Evolutionary conservation across 2,113 vertebrate species (phyloP).

Genomic region (Phycodurus eques): DNA sequence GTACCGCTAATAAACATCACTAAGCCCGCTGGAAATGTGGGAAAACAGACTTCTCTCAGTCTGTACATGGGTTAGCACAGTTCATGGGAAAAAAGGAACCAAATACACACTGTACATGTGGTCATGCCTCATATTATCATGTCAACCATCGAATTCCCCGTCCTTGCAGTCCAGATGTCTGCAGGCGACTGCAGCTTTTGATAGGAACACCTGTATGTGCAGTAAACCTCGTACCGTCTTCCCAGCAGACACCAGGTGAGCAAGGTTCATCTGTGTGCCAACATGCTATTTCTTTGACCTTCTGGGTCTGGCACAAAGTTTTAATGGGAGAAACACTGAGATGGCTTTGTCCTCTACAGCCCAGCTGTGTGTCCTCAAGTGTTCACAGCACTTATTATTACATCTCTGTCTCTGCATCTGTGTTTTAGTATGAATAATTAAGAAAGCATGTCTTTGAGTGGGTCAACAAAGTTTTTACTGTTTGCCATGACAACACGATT

Average conservation of each 20-base stretch:
- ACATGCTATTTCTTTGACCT: conserved; percentile 52
- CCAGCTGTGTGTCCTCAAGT: conserved; percentile 49
- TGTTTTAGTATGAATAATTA: background rate
- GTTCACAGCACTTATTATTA: conserved; percentile 14
- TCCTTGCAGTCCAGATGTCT: conserved; percentile 37
- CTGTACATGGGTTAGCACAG: conserved; percentile 65
- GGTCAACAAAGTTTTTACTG: conserved; percentile 2
- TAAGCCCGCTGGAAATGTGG: conserved; percentile 70
- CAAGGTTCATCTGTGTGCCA: conserved; percentile 43
- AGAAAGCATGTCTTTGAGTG: background rate
- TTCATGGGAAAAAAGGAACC: conserved; percentile 69
- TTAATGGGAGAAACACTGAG: conserved; percentile 47
- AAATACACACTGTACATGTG: conserved; percentile 29
- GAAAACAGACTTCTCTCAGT: conserved; percentile 61
- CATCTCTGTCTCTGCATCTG: conserved; percentile 19
- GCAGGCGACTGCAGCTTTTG: conserved; percentile 11
- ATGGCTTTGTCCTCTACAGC: conserved; percentile 51
- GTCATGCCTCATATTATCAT: conserved; percentile 7
- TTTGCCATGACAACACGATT: conserved; percentile 4
- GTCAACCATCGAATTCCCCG: conserved; percentile 26
- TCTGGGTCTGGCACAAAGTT: conserved; percentile 58
- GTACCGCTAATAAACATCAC: conserved; percentile 73
- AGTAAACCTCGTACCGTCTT: conserved; percentile 16
- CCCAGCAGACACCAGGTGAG: conserved; percentile 37
- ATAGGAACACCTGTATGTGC: conserved; percentile 36